Evolutionary conservation across 2,888 invertebrate species (phyloP), one percentile per base, ranked within the genome.

Genomic region (Acanthosepion pharaonis): DNA sequence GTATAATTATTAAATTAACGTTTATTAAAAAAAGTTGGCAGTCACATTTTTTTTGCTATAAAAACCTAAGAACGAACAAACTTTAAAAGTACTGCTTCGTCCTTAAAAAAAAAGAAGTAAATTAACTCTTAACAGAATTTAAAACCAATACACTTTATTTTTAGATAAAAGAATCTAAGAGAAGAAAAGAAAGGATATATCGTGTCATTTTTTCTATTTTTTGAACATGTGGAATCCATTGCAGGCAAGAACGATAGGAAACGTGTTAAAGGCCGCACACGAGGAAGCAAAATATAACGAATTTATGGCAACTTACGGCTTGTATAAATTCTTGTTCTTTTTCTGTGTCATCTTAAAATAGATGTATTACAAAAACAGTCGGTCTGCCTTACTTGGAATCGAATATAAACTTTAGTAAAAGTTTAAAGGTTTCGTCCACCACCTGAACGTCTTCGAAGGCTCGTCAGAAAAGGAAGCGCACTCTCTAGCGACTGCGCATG

Each of bases 301-400:
- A 53, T 93, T 93, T 49, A 28, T 15, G 48, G 51, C 93, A 93
- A 93, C 93, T 93, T 93, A 93, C 93, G 93, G 93, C n/a, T 93
- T 93, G 49, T 93, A 93, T n/a, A 49, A 28, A 18, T 93, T 49
- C 49, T 51, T 93, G 53, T 49, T 93, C 93, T 93, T 93, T 93
- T 49, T 93, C n/a, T n/a, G 93, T 51, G 51, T 28, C 93, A 93
- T 93, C 11, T n/a, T 93, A n/a, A 53, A 53, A 53, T 93, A 48
- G 23, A 28, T 53, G 25, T 93, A 28, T 93, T n/a, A 51, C 93
- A 53, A 93, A 78, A 5, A 15, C 28, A 93, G 51, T 93, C 53
- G 53, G 53, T 93, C 48, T 93, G 18, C 53, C n/a, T 93, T 93
- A 15, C 49, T n/a, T 2, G 53, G 28, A 11, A 53, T 78, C 51